These are phyloP conservation scores for Typhlichthys subterraneus DNA, from an alignment of 2,797 vertebrate genomes.

Conservation along the genomic window DNA sequence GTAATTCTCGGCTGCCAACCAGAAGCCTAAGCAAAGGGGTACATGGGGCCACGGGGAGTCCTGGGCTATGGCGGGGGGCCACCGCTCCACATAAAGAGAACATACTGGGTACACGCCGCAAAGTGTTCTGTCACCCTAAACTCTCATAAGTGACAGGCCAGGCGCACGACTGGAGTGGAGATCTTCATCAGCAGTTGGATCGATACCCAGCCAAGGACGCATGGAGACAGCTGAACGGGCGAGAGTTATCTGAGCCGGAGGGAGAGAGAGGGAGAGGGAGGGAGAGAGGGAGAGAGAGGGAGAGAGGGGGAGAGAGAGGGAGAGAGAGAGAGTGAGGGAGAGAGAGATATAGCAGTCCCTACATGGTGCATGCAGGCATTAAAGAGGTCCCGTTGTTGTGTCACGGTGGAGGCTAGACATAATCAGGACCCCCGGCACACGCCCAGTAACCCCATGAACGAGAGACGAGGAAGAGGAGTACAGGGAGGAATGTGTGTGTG, in stretches of 20 bases:
- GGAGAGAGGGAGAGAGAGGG: neutral
- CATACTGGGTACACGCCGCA: too few species aligned
- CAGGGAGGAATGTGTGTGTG: conserved; percentile 8
- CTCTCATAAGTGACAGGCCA: too few species aligned
- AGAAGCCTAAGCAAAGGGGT: conserved; percentile 17
- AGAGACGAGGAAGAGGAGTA: conserved; percentile 27
- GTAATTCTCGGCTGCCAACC: conserved; percentile 13
- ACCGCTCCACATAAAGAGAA: too few species aligned
- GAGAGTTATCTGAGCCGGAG: conserved; percentile 35
- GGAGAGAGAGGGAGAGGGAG: conserved; percentile 3
- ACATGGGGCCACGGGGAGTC: neutral
- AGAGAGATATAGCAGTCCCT: conserved; percentile 50
- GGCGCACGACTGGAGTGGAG: conserved; percentile 40
- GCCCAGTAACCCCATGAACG: conserved; percentile 55
- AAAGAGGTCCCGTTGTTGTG: conserved; percentile 84
- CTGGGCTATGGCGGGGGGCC: too few species aligned
- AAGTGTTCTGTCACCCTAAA: too few species aligned
- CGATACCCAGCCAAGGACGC: conserved; percentile 60
- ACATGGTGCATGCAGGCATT: conserved; percentile 89
- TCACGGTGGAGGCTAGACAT: conserved; percentile 81
- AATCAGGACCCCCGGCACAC: conserved; percentile 60
- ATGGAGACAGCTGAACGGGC: conserved; percentile 42
- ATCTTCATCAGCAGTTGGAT: conserved; percentile 58
- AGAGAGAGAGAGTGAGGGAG: neutral
- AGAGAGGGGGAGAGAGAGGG: neutral